Conservation (phyloP, 2,113 vertebrate species). For the Chamaea fasciata region DNA sequence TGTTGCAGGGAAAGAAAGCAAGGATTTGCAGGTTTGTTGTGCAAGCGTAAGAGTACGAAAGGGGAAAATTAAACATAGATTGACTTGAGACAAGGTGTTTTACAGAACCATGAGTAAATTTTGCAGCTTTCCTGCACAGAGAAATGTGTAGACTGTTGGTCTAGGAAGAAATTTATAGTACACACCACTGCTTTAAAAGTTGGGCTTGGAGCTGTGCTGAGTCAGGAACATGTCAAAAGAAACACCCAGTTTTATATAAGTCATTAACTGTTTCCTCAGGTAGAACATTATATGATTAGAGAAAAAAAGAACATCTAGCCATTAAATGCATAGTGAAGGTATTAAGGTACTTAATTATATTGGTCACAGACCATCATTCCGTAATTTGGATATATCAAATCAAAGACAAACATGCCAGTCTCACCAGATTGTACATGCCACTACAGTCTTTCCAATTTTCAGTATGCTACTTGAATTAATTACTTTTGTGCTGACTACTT, state of each 20-base stretch:
- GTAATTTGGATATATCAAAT: conserved; percentile 39
- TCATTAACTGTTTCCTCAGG: conserved; percentile 64
- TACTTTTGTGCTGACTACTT: conserved; percentile 40
- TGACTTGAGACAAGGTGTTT: not conserved
- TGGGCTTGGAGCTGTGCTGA: conserved; percentile 53
- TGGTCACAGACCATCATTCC: conserved; percentile 52
- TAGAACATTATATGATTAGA: conserved; percentile 61
- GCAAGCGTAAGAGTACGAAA: not conserved
- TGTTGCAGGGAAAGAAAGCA: not conserved
- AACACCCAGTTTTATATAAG: conserved; percentile 69
- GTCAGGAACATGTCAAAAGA: conserved; percentile 59
- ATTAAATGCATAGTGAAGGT: conserved; percentile 58
- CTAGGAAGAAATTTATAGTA: conserved; percentile 23
- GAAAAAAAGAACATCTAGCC: conserved; percentile 45
- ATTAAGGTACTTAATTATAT: conserved; percentile 63
- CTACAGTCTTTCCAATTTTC: conserved; percentile 37
- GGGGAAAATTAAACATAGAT: not conserved
- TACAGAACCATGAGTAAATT: not conserved
- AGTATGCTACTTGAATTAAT: conserved; percentile 6
- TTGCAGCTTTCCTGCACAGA: not conserved
- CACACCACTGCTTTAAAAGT: not conserved
- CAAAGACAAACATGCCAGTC: conserved; percentile 43
- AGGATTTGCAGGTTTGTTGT: not conserved
- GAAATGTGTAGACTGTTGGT: not conserved
- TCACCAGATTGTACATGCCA: conserved; percentile 53